Percentiles rank a stretch among this genome's conserved stretches.
These are phyloP conservation scores for Chrosomus eos DNA, from an alignment of 2,797 vertebrate genomes.

Conservation along the genomic window DNA sequence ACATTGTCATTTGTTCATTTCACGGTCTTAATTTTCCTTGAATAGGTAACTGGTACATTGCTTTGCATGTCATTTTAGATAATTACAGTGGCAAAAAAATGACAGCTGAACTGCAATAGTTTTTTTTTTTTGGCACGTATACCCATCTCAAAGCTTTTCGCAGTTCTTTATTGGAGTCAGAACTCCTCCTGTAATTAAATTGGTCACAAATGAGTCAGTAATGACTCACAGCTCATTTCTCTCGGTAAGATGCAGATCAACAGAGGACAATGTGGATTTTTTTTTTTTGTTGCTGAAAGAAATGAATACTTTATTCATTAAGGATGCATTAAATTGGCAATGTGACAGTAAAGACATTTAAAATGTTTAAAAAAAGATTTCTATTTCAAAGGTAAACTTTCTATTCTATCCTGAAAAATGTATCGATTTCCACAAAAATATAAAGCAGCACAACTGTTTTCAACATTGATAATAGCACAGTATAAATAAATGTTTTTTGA, in stretches of 20 bases:
- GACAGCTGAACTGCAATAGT: not conserved
- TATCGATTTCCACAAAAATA: not conserved
- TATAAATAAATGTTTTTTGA: not conserved
- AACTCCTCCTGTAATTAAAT: constrained; percentile 37
- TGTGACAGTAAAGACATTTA: too few species aligned
- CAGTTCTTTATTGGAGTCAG: constrained; percentile 9
- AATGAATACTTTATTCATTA: too few species aligned
- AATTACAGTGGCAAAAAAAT: not conserved
- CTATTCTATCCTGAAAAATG: not conserved
- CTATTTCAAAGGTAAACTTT: not conserved
- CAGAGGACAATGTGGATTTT: not conserved
- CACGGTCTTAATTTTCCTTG: not conserved
- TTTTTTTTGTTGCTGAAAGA: too few species aligned
- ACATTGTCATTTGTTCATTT: not conserved
- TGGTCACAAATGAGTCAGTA: constrained; percentile 30
- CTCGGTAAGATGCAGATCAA: not conserved
- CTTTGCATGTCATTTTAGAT: not conserved
- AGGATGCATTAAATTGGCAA: too few species aligned
- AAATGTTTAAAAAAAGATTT: not conserved
- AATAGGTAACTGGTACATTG: too few species aligned
- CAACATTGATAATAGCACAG: not conserved
- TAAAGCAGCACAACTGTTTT: not conserved
- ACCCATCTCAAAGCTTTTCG: constrained; percentile 18
- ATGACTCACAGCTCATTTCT: constrained; percentile 29
- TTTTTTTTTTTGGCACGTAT: not conserved